These are phyloP conservation scores for Crotalus viridis DNA, from an alignment of 2,113 vertebrate species.

Conservation along the genomic window DNA sequence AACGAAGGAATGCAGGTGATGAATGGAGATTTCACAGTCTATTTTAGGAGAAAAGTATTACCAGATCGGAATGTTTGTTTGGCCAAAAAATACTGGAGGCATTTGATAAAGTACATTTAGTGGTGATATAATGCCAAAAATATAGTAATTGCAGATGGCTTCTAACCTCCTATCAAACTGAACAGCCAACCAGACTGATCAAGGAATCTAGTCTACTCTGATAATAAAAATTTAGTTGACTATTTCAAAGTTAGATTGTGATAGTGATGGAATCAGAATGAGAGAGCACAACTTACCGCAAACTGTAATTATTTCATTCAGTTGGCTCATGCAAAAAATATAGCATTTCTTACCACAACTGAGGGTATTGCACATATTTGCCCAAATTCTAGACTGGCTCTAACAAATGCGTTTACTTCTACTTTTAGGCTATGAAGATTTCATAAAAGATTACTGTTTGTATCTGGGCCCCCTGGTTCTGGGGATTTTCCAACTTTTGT, in stretches of 20 bases:
- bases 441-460: conserved; percentile 26
- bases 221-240: conserved; percentile 1
- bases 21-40: neutral
- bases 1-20: conserved; percentile 55
- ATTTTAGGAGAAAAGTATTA: conserved; percentile 44
- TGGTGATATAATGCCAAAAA: neutral
- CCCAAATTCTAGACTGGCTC: conserved; percentile 23
- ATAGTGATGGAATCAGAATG: conserved; percentile 4
- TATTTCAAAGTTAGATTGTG: conserved; percentile 28
- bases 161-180: neutral
- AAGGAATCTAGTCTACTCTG: neutral
- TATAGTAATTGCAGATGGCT: neutral
- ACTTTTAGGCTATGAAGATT: conserved; percentile 36
- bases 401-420: conserved; percentile 37
- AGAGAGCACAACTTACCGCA: conserved; percentile 32
- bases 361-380: conserved; percentile 44
- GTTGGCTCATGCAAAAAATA: conserved; percentile 21
- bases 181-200: conserved; percentile 4
- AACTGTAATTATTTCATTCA: conserved; percentile 30
- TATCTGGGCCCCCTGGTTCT: neutral
- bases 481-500: neutral
- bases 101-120: conserved; percentile 34
- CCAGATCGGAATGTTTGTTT: neutral
- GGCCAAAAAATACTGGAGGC: conserved; percentile 16
- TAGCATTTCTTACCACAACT: conserved; percentile 44